phyloP scores from a whole-genome alignment of 2,113 vertebrate species.

The Petrocephalus microphthalmus region DNA sequence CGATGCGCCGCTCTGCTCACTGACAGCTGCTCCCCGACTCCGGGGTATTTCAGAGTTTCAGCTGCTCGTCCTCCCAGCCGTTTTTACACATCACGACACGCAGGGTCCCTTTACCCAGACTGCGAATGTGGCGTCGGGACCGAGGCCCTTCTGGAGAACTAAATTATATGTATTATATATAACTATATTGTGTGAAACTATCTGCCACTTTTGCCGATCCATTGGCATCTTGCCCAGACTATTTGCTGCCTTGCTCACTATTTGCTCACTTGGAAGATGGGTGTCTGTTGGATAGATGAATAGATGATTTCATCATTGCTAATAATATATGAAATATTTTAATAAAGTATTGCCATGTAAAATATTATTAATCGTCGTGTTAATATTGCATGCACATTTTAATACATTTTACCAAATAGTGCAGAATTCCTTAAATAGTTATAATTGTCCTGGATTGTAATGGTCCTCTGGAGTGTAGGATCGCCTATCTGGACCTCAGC shows the following conservation, averaged over 20 bases:
- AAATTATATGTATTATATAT: neutral
- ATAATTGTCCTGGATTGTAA: neutral
- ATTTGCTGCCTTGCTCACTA: neutral
- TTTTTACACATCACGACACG: slow-evolving; percentile 43
- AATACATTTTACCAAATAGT: neutral
- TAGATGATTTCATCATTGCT: neutral
- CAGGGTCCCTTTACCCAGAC: neutral
- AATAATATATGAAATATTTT: neutral
- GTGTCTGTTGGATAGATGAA: neutral
- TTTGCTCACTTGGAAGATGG: neutral
- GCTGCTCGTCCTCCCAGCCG: slow-evolving; percentile 44
- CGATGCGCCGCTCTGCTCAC: slow-evolving; percentile 48
- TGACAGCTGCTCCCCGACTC: slow-evolving; percentile 65
- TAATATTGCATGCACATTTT: neutral
- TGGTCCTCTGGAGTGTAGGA: neutral
- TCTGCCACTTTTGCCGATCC: neutral
- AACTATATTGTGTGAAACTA: neutral
- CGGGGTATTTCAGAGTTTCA: slow-evolving; percentile 49
- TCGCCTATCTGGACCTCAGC: neutral
- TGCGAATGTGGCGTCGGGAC: neutral
- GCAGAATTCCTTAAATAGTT: neutral
- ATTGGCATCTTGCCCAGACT: neutral
- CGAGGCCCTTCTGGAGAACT: neutral
- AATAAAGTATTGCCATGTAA: neutral
- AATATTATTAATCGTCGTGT: neutral